These are phyloP conservation scores for Zosterops pallidus DNA, from an alignment of 2,113 vertebrate species.

Conservation along the genomic window DNA sequence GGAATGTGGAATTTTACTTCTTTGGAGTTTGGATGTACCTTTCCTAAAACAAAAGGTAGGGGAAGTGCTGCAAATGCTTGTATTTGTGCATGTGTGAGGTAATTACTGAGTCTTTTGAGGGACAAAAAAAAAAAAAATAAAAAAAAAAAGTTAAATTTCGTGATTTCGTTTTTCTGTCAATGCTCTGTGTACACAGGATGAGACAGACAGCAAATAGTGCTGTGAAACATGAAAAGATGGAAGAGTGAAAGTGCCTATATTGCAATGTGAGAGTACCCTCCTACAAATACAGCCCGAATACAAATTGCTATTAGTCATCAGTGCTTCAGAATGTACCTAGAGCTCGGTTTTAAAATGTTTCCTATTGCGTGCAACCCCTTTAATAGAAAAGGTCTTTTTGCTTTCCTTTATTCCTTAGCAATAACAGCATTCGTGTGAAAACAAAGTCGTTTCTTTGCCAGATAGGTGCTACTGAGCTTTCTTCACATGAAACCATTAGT, in stretches of 20 bases:
- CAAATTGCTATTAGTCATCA: background rate
- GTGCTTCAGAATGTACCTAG: background rate
- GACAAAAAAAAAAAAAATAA: background rate
- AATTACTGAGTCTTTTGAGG: background rate
- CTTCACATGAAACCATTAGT: background rate
- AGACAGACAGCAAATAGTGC: background rate
- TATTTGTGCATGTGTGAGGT: background rate
- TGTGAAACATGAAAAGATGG: background rate
- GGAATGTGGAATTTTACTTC: background rate
- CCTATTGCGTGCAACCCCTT: background rate
- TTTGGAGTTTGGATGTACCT: background rate
- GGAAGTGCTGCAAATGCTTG: background rate
- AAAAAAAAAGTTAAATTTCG: too few relatives aligned
- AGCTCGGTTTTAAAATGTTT: background rate
- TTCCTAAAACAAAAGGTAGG: background rate
- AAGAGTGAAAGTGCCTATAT: background rate
- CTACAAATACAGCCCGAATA: background rate
- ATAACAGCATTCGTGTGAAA: background rate
- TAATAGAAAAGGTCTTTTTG: background rate
- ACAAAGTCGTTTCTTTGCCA: background rate
- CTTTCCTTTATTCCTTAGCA: background rate
- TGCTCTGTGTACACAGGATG: background rate
- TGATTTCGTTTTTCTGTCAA: rapidly evolving
- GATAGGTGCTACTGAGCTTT: background rate
- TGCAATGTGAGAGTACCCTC: background rate